Conservation (phyloP, 2,113 vertebrate species). For the Dendropsophus ebraccatus region DNA sequence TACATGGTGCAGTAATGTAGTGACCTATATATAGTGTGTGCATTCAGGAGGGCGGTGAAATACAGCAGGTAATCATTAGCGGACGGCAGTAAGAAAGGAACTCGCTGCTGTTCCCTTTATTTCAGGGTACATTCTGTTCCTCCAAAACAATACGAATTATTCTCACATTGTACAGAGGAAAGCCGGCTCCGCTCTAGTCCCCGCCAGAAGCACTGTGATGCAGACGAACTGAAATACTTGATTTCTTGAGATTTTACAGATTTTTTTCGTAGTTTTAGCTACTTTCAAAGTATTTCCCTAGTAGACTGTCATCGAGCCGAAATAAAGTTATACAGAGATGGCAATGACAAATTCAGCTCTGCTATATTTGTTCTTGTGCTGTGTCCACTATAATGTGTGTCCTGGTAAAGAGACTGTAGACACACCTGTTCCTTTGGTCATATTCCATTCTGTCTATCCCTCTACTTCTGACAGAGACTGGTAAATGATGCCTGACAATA, state of each 20-base stretch:
- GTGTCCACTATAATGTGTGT: too few relatives aligned
- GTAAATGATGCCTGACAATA: too few relatives aligned
- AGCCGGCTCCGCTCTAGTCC: not conserved
- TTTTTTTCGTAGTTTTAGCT: not conserved
- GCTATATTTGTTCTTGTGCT: not conserved
- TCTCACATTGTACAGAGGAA: not conserved
- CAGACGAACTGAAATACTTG: not conserved
- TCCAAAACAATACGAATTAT: slow-evolving; percentile 6
- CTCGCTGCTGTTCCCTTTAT: not conserved
- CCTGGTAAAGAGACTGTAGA: too few relatives aligned
- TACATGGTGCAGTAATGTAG: too few relatives aligned
- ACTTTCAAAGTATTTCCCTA: not conserved
- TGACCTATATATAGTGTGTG: not conserved
- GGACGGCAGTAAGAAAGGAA: slow-evolving; percentile 7
- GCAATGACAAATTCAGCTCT: not conserved
- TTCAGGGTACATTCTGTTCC: slow-evolving; percentile 12
- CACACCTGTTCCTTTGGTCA: too few relatives aligned
- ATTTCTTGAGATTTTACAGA: not conserved
- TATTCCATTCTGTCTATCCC: not conserved
- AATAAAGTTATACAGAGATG: not conserved
- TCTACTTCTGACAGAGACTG: too few relatives aligned
- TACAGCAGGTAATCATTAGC: slow-evolving; percentile 29
- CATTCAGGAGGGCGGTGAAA: not conserved
- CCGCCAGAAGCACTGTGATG: too few relatives aligned
- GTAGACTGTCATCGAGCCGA: not conserved